Base-by-base conservation (phyloP, 2,888 invertebrate genomes). In the Catocala nupta region DNA sequence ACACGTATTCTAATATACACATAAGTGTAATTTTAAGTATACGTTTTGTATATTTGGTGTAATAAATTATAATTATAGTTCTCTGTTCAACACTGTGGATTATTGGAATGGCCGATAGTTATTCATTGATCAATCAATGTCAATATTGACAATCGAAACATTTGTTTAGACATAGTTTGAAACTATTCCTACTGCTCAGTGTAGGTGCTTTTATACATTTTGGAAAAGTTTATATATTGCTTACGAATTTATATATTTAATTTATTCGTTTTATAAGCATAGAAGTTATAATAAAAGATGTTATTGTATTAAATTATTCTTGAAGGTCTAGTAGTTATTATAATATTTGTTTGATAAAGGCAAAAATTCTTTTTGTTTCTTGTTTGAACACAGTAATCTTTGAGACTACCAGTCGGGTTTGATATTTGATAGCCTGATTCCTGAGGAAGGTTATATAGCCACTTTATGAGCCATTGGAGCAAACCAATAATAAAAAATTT, bases 11-110 rank as follows among this genome's bases (percentile, higher is more conserved):
- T 71, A 76, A 67, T 47, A 34, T 66, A 76, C 58, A 57, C 34
- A 66, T 78, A 77, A 71, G 69, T 59, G 52, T 81, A 78, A 70
- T 65, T 67, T 56, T 82, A 81, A 75, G 76, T 69, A 70, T 75
- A 80, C 73, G 63, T 79, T 81, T 78, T 82, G 81, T 82, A 81
- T 84, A 84, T 82, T 82, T 80, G 71, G 71, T 80, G 65, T 63
- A 72, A 60, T 65, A 56, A 58, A 59, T 63, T 70, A 69, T 63
- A n/a, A n/a, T n/a, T n/a, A 68, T 70, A 69, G 57, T 58, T 55
- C 36, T 54, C 45, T 45, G 47, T 58, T 49, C 13, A 63, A 44
- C 33, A 39, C 36, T 39, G 36, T 9, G 36, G 36, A 39, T 39
- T 39, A 9, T 39, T 39, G 36, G 36, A 39, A 39, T 39, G 6